Base-by-base conservation (phyloP, 2,797 vertebrate species). In the Melanotaenia nigrans region DNA sequence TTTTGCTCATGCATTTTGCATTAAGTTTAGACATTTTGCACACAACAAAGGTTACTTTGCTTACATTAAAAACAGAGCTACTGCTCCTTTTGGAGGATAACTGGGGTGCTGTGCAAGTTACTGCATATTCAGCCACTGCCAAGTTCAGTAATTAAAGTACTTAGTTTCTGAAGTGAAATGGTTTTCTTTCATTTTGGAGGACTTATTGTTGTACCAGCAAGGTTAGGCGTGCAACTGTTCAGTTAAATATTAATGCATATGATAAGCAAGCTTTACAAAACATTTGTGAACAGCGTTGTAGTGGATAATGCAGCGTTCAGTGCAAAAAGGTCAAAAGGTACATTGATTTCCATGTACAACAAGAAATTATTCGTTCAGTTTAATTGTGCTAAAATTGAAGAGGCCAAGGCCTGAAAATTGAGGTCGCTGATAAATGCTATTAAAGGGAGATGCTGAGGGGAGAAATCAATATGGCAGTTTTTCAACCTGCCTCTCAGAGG, bases 301-400 rank as follows among this genome's bases (percentile, higher is more conserved):
- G 36, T 36, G 0, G 35, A 77, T 70, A 65, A 42, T 10, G 14
- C 13, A 63, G 90, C 93, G 89, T 93, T 93, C 92, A 89, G 92
- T 88, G 84, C 69, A 28, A 58, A 58, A 79, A 90, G 95, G 95
- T 94, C 95, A 95, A 93, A 90, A 95, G 96, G 96, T 96, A 94
- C 91, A 98, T 97, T 96, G 96, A 99, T 98, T 97, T 95, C 93
- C 95, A 97, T 97, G 97, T 97, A 96, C 96, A 93, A 98, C 96
- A 97, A 96, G 95, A 98, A 98, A 98, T 96, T 95, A 96, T 96
- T 96, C 94, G 93, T 95, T 95, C 90, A 91, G 88, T 93, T 95
- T 97, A 96, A 96, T 96, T 96, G 96, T 95, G 95, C 94, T 94
- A 93, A 95, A 92, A 95, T 94, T 92, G 91, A 92, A 93, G 89